Base-by-base conservation (phyloP, 2,888 invertebrate species). In the Epinotia demarniana region DNA sequence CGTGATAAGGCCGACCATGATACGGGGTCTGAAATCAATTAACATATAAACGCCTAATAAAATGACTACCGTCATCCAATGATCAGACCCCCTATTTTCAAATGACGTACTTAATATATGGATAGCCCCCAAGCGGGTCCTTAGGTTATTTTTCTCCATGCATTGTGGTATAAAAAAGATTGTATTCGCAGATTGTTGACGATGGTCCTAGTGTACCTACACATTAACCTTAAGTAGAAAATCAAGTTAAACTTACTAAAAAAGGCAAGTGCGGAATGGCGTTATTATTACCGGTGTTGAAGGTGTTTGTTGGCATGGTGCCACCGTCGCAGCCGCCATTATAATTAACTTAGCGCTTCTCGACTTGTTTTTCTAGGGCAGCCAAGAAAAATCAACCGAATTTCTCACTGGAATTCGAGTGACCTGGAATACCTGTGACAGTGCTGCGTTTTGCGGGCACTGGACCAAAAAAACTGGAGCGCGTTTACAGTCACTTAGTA, bases 261-360 rank as follows among this genome's bases (percentile, higher is more conserved):
- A 27, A 27, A 23, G 43, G 27, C 18, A 69, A 46, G 57, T 23
- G 23, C 12, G 58, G 23, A 13, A 69, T 60, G 60, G 46, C 69
- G 46, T 69, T 69, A 69, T 69, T 58, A 69, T 69, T 60, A 23
- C 69, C 60, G 58, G 69, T 69, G 49, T 19, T 12, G 53, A 53
- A 64, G 23, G 53, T 18, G 68, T 58, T 68, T 19, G 58, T 46
- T 60, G 69, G 69, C 69, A 46, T n/a, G 23, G 43, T 46, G 69
- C 69, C 69, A 69, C n/a, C 23, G 46, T 58, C 33, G 61, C 23
- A 16, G 49, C 69, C 23, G 27, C 43, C 27, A 46, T 58, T 69
- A 69, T 69, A 60, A 69, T 69, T 60, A 69, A 69, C 58, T 69
- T 60, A 60, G 69, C 66, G 61, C 61, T 61, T 61, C 61, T n/a